phyloP scores from a whole-genome alignment of 2,888 invertebrate genomes.

The Drosophila eohydei region DNA sequence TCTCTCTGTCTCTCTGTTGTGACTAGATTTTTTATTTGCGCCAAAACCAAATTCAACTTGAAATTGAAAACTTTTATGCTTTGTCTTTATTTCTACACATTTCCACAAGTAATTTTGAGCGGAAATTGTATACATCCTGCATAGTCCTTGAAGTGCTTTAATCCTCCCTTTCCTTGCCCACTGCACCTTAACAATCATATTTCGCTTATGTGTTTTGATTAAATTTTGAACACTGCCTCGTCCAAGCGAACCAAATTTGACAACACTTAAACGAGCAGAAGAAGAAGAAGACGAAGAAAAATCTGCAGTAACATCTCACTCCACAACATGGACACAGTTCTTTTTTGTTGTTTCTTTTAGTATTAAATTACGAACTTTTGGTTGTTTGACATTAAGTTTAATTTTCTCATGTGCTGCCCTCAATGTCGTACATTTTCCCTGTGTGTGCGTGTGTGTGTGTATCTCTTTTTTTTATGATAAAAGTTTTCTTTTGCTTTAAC shows the following conservation, averaged over 20 bases:
- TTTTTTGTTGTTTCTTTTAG: slow-evolving; percentile 18
- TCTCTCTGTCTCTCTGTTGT: slow-evolving; percentile 12
- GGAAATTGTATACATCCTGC: slow-evolving; percentile 23
- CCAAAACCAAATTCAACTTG: slow-evolving; percentile 2
- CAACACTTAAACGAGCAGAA: slow-evolving; percentile 22
- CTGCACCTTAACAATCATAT: slow-evolving; percentile 43
- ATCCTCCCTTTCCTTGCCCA: slow-evolving; percentile 1
- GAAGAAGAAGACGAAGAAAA: slow-evolving; percentile 3
- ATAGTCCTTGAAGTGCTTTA: slow-evolving; percentile 21
- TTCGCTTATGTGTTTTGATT: slow-evolving; percentile 50
- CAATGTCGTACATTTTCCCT: slow-evolving; percentile 27
- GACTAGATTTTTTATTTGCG: slow-evolving; percentile 19
- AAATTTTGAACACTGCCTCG: slow-evolving; percentile 39
- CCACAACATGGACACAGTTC: slow-evolving; percentile 39
- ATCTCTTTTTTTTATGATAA: slow-evolving; percentile 33
- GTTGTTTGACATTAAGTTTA: slow-evolving; percentile 62
- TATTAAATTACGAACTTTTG: slow-evolving; percentile 65
- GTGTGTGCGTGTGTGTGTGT: slow-evolving; percentile 26
- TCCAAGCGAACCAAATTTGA: slow-evolving; percentile 3
- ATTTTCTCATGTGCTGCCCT: slow-evolving; percentile 49
- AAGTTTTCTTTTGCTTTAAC: slow-evolving; percentile 49
- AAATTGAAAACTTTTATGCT: slow-evolving; percentile 8
- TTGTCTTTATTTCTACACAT: background rate
- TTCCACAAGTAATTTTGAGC: slow-evolving; percentile 10
- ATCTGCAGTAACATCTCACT: slow-evolving; percentile 13